Evolutionary conservation across 1,140 invertebrate genomes (phyloP), one percentile per base, ranked within the genome.

Genomic region (Drosophila sp.): DNA sequence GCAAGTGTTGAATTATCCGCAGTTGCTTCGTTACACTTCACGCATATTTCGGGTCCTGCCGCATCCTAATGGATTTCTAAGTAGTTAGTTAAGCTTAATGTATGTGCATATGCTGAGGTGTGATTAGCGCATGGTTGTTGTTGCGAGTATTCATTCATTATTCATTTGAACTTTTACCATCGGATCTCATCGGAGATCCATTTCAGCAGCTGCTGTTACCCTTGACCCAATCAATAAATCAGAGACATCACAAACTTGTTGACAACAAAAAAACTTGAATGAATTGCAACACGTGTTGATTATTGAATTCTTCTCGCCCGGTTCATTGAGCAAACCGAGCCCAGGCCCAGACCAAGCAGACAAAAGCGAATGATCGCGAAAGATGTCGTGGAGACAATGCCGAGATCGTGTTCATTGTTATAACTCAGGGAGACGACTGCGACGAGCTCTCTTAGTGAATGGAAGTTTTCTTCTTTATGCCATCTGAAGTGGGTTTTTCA

Each of bases 221-320:
- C 82, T 86, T 86, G 82, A 87, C 83, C 83, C 83, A 68, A 83
- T 82, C 83, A 66, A 86, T 87, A 89, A 87, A 87, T 87, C 83
- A 87, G 83, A 76, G 70, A 77, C 56, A 58, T 58, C 50, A 69
- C 68, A 76, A 79, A 78, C 83, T 73, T 72, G 64, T 82, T 73
- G 66, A 54, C 66, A 81, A 81, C 81, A 86, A 76, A 75, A 72
- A 72, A 87, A 79, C 76, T 86, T 87, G 79, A 83, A 87, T 87
- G 83, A 83, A 89, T 87, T 70, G 76, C 76, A 87, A 89, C 83
- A 87, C 83, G 83, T 87, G 83, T 86, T 79, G 72, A 69, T 65
- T 68, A 72, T 65, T 69, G 50, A 55, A 55, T 50, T 41, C 47
- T 8, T 30, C 60, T 54, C 54, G 41, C 47, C 50, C 47, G 66